These are phyloP conservation scores for Cavia aperea DNA, from an alignment of 2,113 vertebrate species.

Conservation along the genomic window DNA sequence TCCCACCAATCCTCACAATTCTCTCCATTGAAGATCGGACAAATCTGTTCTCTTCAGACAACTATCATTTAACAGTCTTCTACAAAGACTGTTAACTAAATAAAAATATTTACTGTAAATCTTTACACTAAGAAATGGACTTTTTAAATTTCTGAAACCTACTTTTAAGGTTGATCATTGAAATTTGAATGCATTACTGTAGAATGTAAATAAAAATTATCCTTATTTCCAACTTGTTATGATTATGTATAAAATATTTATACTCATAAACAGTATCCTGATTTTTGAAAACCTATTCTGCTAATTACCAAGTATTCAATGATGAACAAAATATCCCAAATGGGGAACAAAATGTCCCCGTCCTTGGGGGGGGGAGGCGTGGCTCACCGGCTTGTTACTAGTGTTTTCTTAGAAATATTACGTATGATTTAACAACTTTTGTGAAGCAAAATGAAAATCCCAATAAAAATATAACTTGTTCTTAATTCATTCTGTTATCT, in stretches of 20 bases:
- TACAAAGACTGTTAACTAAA: not conserved
- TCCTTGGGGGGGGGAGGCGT: not conserved
- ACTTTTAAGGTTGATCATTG: not conserved
- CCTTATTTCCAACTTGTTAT: not conserved
- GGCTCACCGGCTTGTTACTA: not conserved
- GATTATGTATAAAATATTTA: not conserved
- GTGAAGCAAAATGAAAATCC: constrained; percentile 6
- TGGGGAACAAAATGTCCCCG: not conserved
- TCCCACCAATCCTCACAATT: not conserved
- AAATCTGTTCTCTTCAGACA: not conserved
- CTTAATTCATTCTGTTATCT: constrained; percentile 42
- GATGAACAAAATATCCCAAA: not conserved
- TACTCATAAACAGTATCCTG: constrained; percentile 22
- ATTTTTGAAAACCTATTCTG: not conserved
- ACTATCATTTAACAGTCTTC: not conserved
- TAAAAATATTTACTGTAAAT: not conserved
- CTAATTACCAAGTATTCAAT: not conserved
- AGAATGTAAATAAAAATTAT: not conserved
- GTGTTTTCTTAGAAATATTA: constrained; percentile 27
- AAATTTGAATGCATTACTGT: constrained; percentile 18
- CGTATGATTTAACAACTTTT: constrained; percentile 21
- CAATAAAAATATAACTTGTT: constrained; percentile 39
- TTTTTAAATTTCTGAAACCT: constrained; percentile 1
- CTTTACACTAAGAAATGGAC: not conserved
- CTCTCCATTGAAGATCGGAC: not conserved